Percentiles rank a stretch among this genome's conserved stretches.
phyloP scores from a whole-genome alignment of 2,888 invertebrate species.

The Branchellion lobata region DNA sequence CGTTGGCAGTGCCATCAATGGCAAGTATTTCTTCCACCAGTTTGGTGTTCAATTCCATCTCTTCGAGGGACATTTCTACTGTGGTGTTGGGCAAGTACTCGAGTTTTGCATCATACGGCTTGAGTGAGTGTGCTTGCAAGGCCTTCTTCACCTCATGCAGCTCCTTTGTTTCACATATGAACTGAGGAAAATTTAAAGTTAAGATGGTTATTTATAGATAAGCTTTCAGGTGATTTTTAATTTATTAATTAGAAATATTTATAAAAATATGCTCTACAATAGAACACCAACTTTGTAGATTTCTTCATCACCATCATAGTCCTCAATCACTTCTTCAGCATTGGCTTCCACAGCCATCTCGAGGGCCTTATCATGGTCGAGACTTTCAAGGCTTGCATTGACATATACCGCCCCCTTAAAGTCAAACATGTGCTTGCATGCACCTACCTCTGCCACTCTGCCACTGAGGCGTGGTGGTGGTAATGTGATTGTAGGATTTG shows the following conservation, averaged over 20 bases:
- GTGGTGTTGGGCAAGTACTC: slow-evolving; percentile 64
- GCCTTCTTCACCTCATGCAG: slow-evolving; percentile 64
- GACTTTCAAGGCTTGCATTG: slow-evolving; percentile 35
- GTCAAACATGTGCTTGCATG: slow-evolving; percentile 51
- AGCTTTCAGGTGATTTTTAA: not conserved
- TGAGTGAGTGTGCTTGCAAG: slow-evolving; percentile 65
- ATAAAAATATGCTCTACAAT: not conserved
- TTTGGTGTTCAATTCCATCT: slow-evolving; percentile 63
- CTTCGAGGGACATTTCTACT: slow-evolving; percentile 65
- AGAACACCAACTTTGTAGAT: slow-evolving; percentile 37
- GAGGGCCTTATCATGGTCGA: slow-evolving; percentile 53
- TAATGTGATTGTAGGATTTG: not conserved
- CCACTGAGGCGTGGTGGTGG: slow-evolving; percentile 33
- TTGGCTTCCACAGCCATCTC: slow-evolving; percentile 57
- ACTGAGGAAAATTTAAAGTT: slow-evolving; percentile 63
- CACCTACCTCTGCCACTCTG: slow-evolving; percentile 47
- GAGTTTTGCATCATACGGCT: slow-evolving; percentile 63
- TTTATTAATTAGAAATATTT: not conserved
- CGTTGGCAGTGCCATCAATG: slow-evolving; percentile 67
- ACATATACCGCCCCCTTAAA: slow-evolving; percentile 55
- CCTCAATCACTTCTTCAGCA: slow-evolving; percentile 56
- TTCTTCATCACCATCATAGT: slow-evolving; percentile 49
- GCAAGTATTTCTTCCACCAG: slow-evolving; percentile 66
- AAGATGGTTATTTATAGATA: not conserved
- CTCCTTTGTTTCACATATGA: slow-evolving; percentile 66